These are phyloP conservation scores for Emys orbicularis DNA, from an alignment of 2,797 vertebrate genomes.

Conservation along the genomic window DNA sequence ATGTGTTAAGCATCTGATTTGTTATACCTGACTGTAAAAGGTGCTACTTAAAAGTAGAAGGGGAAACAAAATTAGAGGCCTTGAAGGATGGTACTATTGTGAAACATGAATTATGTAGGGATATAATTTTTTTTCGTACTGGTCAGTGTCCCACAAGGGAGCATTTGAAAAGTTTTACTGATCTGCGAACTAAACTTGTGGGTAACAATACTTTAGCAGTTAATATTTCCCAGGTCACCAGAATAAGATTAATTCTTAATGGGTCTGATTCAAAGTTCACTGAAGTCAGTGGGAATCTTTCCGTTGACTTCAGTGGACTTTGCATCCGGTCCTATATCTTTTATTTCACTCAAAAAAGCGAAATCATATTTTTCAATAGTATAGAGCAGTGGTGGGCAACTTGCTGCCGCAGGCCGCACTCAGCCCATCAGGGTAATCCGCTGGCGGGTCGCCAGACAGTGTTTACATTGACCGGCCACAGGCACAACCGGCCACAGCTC, in stretches of 20 bases:
- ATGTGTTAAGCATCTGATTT: rapidly evolving
- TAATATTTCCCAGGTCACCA: neutral
- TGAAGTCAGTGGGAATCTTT: neutral
- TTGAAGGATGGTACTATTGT: neutral
- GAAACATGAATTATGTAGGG: constrained; percentile 33
- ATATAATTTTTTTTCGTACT: neutral
- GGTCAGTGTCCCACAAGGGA: neutral
- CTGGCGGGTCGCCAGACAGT: too few species aligned
- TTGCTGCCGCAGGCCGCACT: too few species aligned
- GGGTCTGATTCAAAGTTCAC: neutral
- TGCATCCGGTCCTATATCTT: neutral
- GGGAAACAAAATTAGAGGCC: neutral
- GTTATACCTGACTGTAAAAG: neutral
- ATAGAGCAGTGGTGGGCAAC: neutral
- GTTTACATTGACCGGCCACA: too few species aligned
- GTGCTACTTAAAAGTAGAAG: neutral
- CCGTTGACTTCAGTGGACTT: neutral
- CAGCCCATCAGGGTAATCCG: too few species aligned
- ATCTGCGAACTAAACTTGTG: neutral
- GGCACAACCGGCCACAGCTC: too few species aligned
- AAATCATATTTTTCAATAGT: neutral
- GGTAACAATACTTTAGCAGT: neutral
- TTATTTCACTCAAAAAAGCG: neutral
- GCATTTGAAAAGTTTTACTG: neutral
- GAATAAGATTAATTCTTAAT: neutral